phyloP scores from a whole-genome alignment of 2,888 invertebrate species.

The Automeris io region DNA sequence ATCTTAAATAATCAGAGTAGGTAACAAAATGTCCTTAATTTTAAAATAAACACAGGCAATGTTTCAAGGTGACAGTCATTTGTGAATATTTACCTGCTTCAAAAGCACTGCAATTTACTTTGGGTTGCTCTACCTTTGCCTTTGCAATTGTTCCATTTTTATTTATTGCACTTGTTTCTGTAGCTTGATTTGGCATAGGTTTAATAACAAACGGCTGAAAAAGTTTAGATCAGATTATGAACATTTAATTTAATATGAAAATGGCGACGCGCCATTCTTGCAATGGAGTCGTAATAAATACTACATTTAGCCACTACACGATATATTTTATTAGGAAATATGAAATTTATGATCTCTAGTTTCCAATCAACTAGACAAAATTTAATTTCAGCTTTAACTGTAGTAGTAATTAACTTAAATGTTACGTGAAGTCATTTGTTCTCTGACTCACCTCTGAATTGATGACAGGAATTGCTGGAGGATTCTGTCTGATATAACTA shows the following conservation, averaged over 20 bases:
- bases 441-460: conserved; percentile 52
- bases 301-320: background rate
- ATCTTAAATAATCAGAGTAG: no score
- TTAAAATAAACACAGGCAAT: conserved; percentile 15
- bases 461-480: conserved; percentile 38
- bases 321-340: conserved; percentile 1
- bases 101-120: conserved; percentile 44
- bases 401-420: conserved; percentile 12
- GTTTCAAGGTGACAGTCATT: conserved; percentile 1
- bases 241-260: conserved; percentile 28
- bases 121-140: conserved; percentile 47
- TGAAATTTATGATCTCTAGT: background rate
- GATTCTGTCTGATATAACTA: conserved; percentile 55
- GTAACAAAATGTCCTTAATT: no score
- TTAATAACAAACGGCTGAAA: conserved; percentile 39
- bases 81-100: conserved; percentile 47
- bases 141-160: conserved; percentile 29
- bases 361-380: background rate
- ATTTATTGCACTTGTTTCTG: conserved; percentile 32
- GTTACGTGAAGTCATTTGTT: conserved; percentile 23
- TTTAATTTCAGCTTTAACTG: background rate
- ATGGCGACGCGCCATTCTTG: conserved; percentile 36
- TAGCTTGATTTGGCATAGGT: conserved; percentile 27
- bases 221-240: conserved; percentile 17
- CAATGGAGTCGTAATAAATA: background rate